These are phyloP conservation scores for Pelusios castaneus DNA, from an alignment of 2,113 vertebrate species.

Conservation along the genomic window DNA sequence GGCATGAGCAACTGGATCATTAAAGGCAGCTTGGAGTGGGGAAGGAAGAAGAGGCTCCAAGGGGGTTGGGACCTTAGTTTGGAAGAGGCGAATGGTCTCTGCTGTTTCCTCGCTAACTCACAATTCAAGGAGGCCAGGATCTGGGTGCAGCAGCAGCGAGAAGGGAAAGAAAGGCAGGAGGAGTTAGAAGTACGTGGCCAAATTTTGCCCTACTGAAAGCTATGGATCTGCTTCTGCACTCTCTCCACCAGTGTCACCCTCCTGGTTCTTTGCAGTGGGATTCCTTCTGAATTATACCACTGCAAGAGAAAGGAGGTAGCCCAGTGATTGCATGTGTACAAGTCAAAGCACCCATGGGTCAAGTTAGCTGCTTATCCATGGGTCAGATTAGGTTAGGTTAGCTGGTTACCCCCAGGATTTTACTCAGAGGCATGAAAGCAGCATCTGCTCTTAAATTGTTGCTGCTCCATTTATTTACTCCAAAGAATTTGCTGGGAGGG, in stretches of 20 bases:
- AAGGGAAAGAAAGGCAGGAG: background rate
- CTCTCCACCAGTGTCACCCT: fast-evolving
- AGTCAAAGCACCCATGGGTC: background rate
- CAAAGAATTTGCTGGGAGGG: background rate
- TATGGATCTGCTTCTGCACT: too few species aligned
- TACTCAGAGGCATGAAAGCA: fast-evolving
- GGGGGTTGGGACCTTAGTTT: background rate
- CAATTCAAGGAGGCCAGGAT: background rate
- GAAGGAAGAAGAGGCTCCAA: slow-evolving; percentile 15
- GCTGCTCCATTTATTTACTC: background rate
- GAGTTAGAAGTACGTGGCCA: background rate
- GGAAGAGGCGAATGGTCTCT: slow-evolving; percentile 4
- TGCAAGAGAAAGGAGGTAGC: background rate
- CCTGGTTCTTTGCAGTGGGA: fast-evolving
- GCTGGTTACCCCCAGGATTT: background rate
- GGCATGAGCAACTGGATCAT: slow-evolving; percentile 38
- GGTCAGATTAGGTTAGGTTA: background rate
- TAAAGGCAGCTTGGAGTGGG: background rate
- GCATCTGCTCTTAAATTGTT: background rate
- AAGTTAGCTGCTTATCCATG: background rate
- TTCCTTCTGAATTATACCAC: background rate
- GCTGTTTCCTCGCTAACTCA: slow-evolving; percentile 42
- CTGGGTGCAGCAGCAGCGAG: slow-evolving; percentile 3
- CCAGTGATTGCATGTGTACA: fast-evolving
- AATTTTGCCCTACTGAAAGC: background rate